phyloP scores from a whole-genome alignment of 2,113 vertebrate species.

The Pipa parva region DNA sequence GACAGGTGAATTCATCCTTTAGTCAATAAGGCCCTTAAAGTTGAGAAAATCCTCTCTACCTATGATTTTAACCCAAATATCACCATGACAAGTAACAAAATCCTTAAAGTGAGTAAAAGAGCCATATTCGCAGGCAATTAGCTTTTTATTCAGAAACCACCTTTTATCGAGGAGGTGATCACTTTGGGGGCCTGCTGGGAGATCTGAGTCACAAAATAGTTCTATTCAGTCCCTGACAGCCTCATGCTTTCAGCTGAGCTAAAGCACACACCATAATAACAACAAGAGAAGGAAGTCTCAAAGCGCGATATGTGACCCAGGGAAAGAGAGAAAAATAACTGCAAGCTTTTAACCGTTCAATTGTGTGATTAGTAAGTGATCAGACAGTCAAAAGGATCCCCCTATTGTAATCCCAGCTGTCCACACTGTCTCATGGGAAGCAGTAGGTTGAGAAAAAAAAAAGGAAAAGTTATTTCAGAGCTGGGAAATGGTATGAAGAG shows the following conservation, averaged over 20 bases:
- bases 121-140: background rate
- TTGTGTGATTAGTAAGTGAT: conserved; percentile 4
- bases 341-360: background rate
- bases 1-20: too few relatives aligned
- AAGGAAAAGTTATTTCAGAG: conserved; percentile 14
- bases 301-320: background rate
- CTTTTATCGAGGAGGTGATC: background rate
- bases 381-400: background rate
- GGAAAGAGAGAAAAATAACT: background rate
- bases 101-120: too few relatives aligned
- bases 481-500: background rate
- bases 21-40: too few relatives aligned
- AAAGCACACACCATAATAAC: background rate
- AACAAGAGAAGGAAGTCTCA: background rate
- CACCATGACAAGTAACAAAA: too few relatives aligned
- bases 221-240: background rate
- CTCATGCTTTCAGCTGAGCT: background rate
- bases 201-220: conserved; percentile 1
- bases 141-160: background rate
- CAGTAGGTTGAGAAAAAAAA: background rate
- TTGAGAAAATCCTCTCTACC: too few relatives aligned
- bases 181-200: background rate
- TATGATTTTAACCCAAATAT: too few relatives aligned
- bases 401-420: background rate
- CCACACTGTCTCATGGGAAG: background rate